phyloP scores from a whole-genome alignment of 2,113 vertebrate genomes.

The Carollia perspicillata region DNA sequence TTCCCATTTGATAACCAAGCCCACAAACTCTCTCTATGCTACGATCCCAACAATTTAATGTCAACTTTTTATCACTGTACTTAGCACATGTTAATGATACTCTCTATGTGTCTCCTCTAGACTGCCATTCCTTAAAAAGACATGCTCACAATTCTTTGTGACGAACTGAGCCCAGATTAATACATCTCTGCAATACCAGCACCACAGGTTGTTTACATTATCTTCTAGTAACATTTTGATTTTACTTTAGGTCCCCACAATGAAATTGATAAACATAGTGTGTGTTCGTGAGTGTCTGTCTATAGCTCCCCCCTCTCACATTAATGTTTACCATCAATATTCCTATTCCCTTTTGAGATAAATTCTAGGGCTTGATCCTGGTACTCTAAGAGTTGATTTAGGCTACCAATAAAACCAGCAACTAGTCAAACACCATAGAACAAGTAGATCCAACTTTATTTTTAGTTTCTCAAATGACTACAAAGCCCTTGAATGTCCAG shows the following conservation, averaged over 20 bases:
- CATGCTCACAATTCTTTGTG: neutral
- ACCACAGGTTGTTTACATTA: neutral
- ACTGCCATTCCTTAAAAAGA: neutral
- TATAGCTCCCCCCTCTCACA: neutral
- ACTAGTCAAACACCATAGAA: neutral
- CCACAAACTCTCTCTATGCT: neutral
- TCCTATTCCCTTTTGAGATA: neutral
- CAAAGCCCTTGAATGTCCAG: neutral
- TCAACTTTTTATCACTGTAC: neutral
- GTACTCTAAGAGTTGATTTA: neutral
- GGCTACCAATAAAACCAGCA: neutral
- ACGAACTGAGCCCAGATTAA: neutral
- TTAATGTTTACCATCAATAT: neutral
- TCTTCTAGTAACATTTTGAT: neutral
- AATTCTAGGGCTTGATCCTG: neutral
- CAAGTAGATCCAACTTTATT: neutral
- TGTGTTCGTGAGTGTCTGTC: neutral
- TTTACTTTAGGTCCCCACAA: neutral
- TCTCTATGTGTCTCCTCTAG: neutral
- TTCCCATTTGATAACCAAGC: neutral
- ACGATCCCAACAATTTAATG: neutral
- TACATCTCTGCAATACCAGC: neutral
- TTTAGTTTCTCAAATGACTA: slow-evolving; percentile 1
- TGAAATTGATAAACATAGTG: neutral
- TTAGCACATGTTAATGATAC: neutral